Conservation (phyloP, 2,113 vertebrate genomes). For the Neolamprologus toae region DNA sequence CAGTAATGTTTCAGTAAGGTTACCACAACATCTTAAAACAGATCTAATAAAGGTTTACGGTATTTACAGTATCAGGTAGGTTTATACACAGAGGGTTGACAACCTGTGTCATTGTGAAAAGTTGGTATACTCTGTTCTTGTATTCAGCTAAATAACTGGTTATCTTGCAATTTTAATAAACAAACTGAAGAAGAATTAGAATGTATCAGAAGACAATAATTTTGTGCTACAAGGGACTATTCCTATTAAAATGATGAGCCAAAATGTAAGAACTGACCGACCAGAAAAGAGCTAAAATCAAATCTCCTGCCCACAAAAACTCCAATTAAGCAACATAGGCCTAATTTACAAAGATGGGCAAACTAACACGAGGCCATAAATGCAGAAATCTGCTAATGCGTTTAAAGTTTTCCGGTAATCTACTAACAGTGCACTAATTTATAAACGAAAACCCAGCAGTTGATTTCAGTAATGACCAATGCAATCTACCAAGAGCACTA, state of each 20-base stretch:
- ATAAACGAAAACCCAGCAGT: not conserved
- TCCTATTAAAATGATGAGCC: not conserved
- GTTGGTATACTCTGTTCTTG: not conserved
- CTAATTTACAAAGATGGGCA: not conserved
- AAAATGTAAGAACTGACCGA: not conserved
- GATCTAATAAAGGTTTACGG: not conserved
- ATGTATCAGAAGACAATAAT: not conserved
- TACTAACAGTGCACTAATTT: not conserved
- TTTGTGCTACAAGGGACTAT: not conserved
- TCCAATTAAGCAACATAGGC: not conserved
- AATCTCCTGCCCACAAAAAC: not conserved
- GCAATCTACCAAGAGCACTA: not conserved
- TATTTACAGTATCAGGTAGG: not conserved
- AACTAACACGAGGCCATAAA: not conserved
- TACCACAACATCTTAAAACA: not conserved
- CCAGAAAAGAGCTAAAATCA: not conserved
- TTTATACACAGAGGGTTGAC: not conserved
- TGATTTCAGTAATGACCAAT: not conserved
- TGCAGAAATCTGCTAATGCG: not conserved
- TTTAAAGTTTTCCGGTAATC: not conserved
- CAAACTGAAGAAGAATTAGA: not conserved
- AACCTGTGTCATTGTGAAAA: not conserved
- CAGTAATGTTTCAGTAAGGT: accelerated
- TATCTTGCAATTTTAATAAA: not conserved
- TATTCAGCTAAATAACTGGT: not conserved